Base-by-base conservation (phyloP, 2,113 vertebrate genomes). In the Bufo bufo region DNA sequence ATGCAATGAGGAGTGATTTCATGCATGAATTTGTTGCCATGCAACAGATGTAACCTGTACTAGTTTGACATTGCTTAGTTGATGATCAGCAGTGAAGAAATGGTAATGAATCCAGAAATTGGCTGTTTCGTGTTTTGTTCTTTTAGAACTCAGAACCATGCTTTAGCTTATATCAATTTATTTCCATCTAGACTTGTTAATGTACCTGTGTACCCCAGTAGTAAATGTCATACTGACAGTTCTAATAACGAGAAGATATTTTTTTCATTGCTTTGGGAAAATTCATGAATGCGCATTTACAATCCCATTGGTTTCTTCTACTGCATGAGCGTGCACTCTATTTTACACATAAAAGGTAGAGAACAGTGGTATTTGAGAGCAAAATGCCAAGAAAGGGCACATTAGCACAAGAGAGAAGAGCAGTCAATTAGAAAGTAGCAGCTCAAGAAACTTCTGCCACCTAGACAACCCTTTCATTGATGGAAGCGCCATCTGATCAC, bases 1-100 rank as follows among this genome's bases (percentile, higher is more conserved):
- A 82, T 61, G 79, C 79, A 69, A 83, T 83, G 20, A 49, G 61
- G 52, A 54, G 52, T 75, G 54, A 75, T 85, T 85, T 85, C 71
- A 75, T 85, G 84, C 71, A 77, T 85, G 54, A 77, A 77, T 77
- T 85, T 85, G 84, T 85, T 85, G 84, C 84, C 72, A 85, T 63
- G 84, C 84, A 77, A 85, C 84, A 49, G 69, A 45, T 77, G 43
- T 77, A 63, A 58, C 84, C 52, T 74, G 72, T 61, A 77, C 61
- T 49, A 61, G 16, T 49, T 49, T 85, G 84, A 59, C 50, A 59
- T 49, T 43, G 49, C 63, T 69, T 69, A 11, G 45, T 66, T 50
- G 47, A 69, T 52, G 81, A 83, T 50, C 47, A 66, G 19, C 59
- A 66, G 59, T 11, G 50, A 47, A 82, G 58, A 49, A 82, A 63